Base-by-base conservation (phyloP, 2,888 invertebrate genomes). In the Corythucha ciliata region DNA sequence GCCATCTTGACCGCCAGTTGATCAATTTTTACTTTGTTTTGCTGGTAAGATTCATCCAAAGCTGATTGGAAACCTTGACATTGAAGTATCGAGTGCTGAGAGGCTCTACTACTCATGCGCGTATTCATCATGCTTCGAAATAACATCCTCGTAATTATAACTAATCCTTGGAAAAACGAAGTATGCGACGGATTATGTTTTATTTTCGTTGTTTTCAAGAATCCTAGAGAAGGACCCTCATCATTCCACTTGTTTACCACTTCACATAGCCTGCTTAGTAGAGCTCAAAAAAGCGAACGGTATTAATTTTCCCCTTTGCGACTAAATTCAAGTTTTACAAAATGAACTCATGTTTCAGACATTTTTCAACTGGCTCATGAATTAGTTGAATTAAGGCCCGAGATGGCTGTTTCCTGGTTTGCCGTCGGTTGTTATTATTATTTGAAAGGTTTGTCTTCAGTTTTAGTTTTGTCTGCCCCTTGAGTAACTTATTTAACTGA, bases 381-480 rank as follows among this genome's bases (percentile, higher is more conserved):
- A 59, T 70, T 96, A 26, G 93, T 96, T 0, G 93, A 94, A 67
- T 74, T 90, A 5, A 93, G 93, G 71, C 93, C 94, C 0, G 85
- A 87, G 61, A 78, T 82, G 61, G 90, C 92, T 48, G 82, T 91
- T 26, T 82, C 94, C 0, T 97, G 96, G 96, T 96, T 89, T 72
- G 92, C 93, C 3, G 94, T 96, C 14, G 96, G 96, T 0, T 93
- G 93, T 66, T 96, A 96, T 67, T 97, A 97, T 68, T 89, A 90
- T 64, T 76, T 91, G 27, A 91, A 90, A 63, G 88, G 85, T 79
- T 65, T 69, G 67, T 63, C 53, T 27, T 27, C 27, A 39, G 32
- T 10, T 24, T 34, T 2, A 37, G 14, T 14, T 37, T 14, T 37
- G 16, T 7, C 14, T 37, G 14, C n/a, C n/a, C n/a, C n/a, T n/a